These are phyloP conservation scores for Drosophila suboccidentalis DNA, from an alignment of 2,888 invertebrate genomes.

Conservation along the genomic window DNA sequence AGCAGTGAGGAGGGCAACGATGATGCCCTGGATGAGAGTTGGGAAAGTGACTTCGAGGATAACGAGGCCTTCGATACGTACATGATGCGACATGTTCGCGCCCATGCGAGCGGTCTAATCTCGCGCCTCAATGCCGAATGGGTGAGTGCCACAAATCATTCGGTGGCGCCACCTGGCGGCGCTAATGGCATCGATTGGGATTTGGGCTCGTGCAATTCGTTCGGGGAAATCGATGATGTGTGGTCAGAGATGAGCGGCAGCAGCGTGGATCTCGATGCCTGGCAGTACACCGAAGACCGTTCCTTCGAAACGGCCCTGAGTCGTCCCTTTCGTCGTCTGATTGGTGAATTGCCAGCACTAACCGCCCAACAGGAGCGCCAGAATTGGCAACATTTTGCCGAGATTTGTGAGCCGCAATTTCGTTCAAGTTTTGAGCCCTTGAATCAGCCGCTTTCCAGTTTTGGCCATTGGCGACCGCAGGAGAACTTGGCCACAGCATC, in stretches of 20 bases:
- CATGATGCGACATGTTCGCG: slow-evolving; percentile 17
- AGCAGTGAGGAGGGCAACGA: slow-evolving; percentile 16
- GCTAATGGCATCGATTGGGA: slow-evolving; percentile 8
- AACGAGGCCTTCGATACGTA: slow-evolving; percentile 23
- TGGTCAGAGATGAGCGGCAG: background rate
- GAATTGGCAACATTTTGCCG: background rate
- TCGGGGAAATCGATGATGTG: slow-evolving; percentile 10
- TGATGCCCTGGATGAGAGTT: slow-evolving; percentile 27
- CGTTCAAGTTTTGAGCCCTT: too few species aligned
- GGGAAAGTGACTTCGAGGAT: slow-evolving; percentile 28
- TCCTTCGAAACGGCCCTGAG: slow-evolving; percentile 32
- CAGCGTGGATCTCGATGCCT: slow-evolving; percentile 21
- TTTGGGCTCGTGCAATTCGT: slow-evolving; percentile 3
- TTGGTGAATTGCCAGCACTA: slow-evolving; percentile 21
- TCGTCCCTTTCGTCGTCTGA: slow-evolving; percentile 25
- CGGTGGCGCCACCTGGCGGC: background rate
- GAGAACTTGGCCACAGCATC: background rate
- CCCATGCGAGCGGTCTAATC: background rate
- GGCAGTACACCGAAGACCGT: slow-evolving; percentile 31
- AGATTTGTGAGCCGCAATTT: background rate
- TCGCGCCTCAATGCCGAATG: slow-evolving; percentile 6
- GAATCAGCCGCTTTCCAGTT: background rate
- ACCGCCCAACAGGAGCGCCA: slow-evolving; percentile 33
- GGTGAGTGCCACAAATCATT: background rate
- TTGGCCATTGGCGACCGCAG: background rate